phyloP scores from a whole-genome alignment of 2,797 vertebrate species.

The Enteromius trimaculatus region DNA sequence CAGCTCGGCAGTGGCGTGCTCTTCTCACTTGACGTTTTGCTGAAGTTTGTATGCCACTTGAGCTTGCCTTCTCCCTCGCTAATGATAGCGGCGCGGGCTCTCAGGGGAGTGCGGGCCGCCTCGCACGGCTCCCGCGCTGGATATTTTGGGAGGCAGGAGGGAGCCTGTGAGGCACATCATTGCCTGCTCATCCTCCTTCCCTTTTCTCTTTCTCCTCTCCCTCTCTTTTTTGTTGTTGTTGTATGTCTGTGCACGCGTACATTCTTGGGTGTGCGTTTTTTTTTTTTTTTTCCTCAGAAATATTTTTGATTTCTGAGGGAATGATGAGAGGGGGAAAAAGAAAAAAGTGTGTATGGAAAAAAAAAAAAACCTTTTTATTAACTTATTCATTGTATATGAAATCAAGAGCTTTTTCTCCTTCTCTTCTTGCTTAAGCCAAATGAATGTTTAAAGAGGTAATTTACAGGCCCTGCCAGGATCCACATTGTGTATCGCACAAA shows the following conservation, averaged over 20 bases:
- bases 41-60: constrained; percentile 87
- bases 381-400: constrained; percentile 86
- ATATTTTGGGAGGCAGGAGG: constrained; percentile 85
- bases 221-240: constrained; percentile 76
- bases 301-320: constrained; percentile 75
- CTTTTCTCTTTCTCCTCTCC: constrained; percentile 62
- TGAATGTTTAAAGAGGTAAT: constrained; percentile 87
- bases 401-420: constrained; percentile 75
- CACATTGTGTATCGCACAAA: constrained; percentile 81
- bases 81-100: constrained; percentile 85
- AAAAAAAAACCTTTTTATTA: constrained; percentile 78
- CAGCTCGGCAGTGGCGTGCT: constrained; percentile 63
- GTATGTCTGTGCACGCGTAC: constrained; percentile 79
- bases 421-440: constrained; percentile 81
- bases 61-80: constrained; percentile 82
- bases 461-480: constrained; percentile 80
- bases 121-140: constrained; percentile 77
- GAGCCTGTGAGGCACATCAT: constrained; percentile 80
- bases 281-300: constrained; percentile 55
- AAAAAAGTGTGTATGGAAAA: constrained; percentile 67
- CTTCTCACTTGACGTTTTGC: constrained; percentile 85
- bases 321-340: constrained; percentile 49
- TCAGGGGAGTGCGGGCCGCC: constrained; percentile 81
- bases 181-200: constrained; percentile 76
- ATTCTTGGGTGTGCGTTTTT: constrained; percentile 54